Evolutionary conservation across 2,888 invertebrate species (phyloP).

Genomic region (Melangyna quadrimaculata): DNA sequence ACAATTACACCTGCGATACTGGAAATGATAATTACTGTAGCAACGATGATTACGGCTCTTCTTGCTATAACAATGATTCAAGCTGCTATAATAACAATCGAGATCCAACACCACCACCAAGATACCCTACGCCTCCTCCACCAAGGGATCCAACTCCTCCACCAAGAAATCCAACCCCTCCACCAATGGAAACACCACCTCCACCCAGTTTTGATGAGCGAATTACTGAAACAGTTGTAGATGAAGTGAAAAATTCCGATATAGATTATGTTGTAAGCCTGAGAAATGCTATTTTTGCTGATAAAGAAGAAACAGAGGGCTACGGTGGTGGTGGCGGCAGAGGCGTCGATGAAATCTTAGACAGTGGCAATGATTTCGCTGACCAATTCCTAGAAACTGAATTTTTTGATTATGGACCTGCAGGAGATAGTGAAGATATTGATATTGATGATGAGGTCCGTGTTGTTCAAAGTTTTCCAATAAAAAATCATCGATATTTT

Average conservation of each 20-base stretch:
- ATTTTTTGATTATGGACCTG: background rate
- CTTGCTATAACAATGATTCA: background rate
- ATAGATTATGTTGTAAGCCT: background rate
- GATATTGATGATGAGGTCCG: background rate
- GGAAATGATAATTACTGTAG: background rate
- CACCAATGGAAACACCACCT: background rate
- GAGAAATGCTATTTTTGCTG: background rate
- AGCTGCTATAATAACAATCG: background rate
- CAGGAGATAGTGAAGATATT: background rate
- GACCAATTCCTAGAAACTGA: background rate
- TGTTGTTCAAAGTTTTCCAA: background rate
- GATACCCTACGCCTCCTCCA: background rate
- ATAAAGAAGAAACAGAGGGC: background rate
- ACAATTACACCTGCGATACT: background rate
- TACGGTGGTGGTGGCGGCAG: too few species aligned
- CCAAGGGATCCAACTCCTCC: slow-evolving; percentile 5
- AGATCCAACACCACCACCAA: background rate
- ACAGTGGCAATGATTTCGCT: background rate
- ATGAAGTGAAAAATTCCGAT: background rate
- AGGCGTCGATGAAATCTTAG: background rate
- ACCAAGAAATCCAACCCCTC: background rate
- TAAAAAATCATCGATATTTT: background rate
- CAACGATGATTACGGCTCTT: background rate
- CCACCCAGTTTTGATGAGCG: background rate
- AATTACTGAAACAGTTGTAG: background rate